These are phyloP conservation scores for Menidia menidia DNA, from an alignment of 2,797 vertebrate species.

Conservation along the genomic window DNA sequence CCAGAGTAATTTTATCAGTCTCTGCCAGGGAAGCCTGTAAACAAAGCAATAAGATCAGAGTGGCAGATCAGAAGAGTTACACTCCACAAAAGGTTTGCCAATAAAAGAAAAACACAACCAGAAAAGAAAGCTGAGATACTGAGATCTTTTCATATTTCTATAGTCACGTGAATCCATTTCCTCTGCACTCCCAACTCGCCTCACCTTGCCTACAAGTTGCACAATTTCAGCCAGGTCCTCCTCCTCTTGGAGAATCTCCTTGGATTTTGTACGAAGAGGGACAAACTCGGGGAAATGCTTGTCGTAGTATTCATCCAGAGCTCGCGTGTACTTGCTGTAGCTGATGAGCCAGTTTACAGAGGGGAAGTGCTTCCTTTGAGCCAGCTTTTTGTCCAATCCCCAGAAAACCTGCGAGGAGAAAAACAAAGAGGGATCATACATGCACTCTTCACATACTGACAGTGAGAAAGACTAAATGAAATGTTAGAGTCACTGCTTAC, in stretches of 20 bases:
- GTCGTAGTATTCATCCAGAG: constrained; percentile 97
- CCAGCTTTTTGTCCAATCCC: constrained; percentile 98
- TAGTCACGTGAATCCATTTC: too few relatives aligned
- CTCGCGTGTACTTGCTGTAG: constrained; percentile 97
- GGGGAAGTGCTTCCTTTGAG: constrained; percentile 98
- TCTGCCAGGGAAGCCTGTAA: constrained; percentile 95
- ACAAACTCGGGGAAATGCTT: constrained; percentile 98
- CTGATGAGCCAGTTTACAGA: constrained; percentile 99
- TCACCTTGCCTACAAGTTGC: constrained; percentile 97
- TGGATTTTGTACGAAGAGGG: constrained; percentile 95
- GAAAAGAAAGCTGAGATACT: too few relatives aligned
- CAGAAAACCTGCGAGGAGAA: constrained; percentile 89
- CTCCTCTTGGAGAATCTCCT: constrained; percentile 98
- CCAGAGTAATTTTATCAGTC: constrained; percentile 97
- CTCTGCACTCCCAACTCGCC: constrained; percentile 9
- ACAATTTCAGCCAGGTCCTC: constrained; percentile 98
- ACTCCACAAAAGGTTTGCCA: too few relatives aligned
- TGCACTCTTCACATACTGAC: not conserved
- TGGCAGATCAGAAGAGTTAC: too few relatives aligned
- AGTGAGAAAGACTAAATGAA: not conserved
- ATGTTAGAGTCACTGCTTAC: constrained; percentile 66
- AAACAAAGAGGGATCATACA: not conserved
- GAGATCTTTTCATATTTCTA: too few relatives aligned
- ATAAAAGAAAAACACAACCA: too few relatives aligned
- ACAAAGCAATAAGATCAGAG: constrained; percentile 15